Conservation (phyloP, 2,113 vertebrate genomes). For the Pterocles gutturalis region DNA sequence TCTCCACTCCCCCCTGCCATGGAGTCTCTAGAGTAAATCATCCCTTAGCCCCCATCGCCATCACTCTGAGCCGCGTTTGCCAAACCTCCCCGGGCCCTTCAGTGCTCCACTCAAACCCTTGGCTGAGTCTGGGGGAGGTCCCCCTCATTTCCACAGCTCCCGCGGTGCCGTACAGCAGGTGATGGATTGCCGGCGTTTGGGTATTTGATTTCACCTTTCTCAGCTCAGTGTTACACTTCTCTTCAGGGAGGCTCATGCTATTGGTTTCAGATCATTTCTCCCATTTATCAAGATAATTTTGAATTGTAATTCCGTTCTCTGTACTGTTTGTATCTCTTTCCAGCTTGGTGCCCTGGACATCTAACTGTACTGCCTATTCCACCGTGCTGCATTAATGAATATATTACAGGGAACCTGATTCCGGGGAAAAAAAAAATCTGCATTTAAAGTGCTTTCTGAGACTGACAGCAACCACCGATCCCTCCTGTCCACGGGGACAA, state of each 20-base stretch:
- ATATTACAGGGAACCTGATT: not conserved
- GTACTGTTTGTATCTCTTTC: not conserved
- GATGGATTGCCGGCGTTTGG: rapidly evolving
- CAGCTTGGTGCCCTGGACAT: constrained; percentile 1
- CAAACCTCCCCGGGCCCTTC: not conserved
- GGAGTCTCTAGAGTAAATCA: not conserved
- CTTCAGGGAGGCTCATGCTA: not conserved
- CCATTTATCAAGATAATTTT: not conserved
- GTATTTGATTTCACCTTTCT: not conserved
- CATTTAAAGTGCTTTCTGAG: not conserved
- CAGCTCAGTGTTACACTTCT: not conserved
- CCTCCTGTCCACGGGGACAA: not conserved
- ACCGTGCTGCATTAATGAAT: constrained; percentile 28
- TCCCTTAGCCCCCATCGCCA: not conserved
- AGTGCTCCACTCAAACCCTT: not conserved
- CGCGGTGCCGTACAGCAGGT: not conserved
- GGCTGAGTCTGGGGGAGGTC: not conserved
- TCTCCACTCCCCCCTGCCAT: not conserved
- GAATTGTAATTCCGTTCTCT: not conserved
- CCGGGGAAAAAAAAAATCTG: not conserved
- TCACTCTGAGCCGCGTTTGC: rapidly evolving
- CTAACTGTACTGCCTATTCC: not conserved
- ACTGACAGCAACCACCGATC: not conserved
- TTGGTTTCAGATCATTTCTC: constrained; percentile 32
- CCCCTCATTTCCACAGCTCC: not conserved